A percentile compares a stretch with the other conserved stretches of the same genome.
Conservation (phyloP, 2,888 invertebrate species). For the Neoascia interrupta region DNA sequence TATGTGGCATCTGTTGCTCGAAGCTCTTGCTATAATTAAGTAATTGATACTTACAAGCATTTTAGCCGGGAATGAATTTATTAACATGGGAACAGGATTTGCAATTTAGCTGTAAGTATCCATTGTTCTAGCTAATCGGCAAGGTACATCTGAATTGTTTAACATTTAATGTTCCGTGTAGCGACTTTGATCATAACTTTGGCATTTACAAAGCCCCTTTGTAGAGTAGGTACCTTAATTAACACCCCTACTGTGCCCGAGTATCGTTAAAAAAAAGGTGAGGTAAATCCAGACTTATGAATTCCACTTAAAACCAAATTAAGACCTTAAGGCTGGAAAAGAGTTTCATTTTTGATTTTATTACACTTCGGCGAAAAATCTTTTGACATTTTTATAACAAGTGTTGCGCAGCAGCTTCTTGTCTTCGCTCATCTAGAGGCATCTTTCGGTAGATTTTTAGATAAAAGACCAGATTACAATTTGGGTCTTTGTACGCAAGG, state of each 20-base stretch:
- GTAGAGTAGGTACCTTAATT: background rate
- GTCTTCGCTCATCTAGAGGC: slow-evolving; percentile 23
- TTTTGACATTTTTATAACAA: slow-evolving; percentile 44
- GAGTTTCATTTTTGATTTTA: slow-evolving; percentile 54
- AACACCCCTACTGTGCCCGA: slow-evolving; percentile 12
- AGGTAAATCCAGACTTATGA: background rate
- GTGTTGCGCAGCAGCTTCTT: slow-evolving; percentile 45
- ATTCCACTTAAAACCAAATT: slow-evolving; percentile 17
- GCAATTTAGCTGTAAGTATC: background rate
- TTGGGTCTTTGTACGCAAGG: background rate
- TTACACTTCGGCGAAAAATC: slow-evolving; percentile 40
- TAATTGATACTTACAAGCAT: slow-evolving; percentile 66
- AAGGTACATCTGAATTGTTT: background rate
- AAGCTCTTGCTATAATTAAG: slow-evolving; percentile 53
- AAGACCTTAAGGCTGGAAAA: slow-evolving; percentile 47
- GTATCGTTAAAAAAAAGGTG: background rate
- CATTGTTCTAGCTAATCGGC: background rate
- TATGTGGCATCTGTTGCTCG: slow-evolving; percentile 53
- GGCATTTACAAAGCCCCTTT: background rate
- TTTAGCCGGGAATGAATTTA: slow-evolving; percentile 56
- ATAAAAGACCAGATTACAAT: background rate
- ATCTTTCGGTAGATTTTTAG: slow-evolving; percentile 14
- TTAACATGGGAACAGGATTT: slow-evolving; percentile 3
- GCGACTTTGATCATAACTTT: background rate
- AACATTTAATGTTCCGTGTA: background rate